phyloP scores from a whole-genome alignment of 2,113 vertebrate species.

The Rhinolophus ferrumequinum region DNA sequence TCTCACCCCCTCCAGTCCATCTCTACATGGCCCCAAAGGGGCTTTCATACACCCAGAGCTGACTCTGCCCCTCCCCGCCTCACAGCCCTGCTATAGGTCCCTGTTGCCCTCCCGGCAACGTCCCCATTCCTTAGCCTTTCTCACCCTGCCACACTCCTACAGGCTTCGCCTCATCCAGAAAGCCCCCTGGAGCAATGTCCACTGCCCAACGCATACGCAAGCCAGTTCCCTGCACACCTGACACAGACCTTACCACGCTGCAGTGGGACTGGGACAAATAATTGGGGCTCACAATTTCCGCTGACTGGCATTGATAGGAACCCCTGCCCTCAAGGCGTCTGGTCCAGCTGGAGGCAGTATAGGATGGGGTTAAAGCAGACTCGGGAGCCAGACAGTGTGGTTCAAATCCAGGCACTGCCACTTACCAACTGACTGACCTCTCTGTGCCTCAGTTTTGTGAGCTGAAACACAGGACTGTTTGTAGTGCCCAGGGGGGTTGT shows the following conservation, averaged over 20 bases:
- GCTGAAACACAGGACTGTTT: not conserved
- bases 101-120: not conserved
- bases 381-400: fast-evolving
- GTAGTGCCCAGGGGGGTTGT: not conserved
- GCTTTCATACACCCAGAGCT: not conserved
- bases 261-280: not conserved
- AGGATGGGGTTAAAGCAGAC: not conserved
- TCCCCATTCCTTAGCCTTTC: not conserved
- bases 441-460: not conserved
- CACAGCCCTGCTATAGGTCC: not conserved
- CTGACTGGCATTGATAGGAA: not conserved
- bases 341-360: not conserved
- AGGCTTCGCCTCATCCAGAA: not conserved
- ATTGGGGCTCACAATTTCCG: no score
- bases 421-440: not conserved
- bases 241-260: not conserved
- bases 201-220: no score
- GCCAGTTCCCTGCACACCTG: not conserved
- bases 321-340: fast-evolving
- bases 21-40: not conserved
- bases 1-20: not conserved
- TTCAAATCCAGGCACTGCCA: not conserved
- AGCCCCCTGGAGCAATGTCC: not conserved
- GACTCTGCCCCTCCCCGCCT: not conserved
- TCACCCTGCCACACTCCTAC: not conserved